Base-by-base conservation (phyloP, 92 coral and sea anemone species). In the Epizoanthus scotinus region DNA sequence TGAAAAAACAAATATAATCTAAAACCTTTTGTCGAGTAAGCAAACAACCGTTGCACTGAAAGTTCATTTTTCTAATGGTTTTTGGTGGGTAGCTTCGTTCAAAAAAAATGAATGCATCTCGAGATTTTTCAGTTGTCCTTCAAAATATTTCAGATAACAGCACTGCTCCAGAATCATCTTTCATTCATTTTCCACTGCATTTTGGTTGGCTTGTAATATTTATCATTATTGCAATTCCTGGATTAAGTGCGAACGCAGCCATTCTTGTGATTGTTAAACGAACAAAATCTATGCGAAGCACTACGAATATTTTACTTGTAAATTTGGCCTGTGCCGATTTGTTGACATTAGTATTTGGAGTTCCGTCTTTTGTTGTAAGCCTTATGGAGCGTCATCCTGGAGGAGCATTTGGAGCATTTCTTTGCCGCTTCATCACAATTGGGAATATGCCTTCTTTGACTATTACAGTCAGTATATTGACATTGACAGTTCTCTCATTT, bases 361-460 rank as follows among this genome's bases (percentile, higher is more conserved):
- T 73, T 56, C 79, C 79, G 19, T 31, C 79, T n/a, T 36, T 56
- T 27, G 65, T 9, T 73, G 52, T 73, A 0, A 73, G 62, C n/a
- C 58, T 31, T 0, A 18, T 80, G n/a, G 49, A 36, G 15, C 18
- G 3, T 31, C 84, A 81, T 15, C 84, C 84, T 5, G 61, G 81
- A 60, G 84, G 84, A 22, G 10, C 27, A 0, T 19, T 59, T 9
- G 90, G 87, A 19, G 38, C 63, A 3, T 70, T 73, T 18, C 52
- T 87, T 17, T 87, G 90, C 38, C 27, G 75, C 2, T 83, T 87
- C 52, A 31, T 87, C 12, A 82, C 90, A 20, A 36, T 83, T 21
- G 90, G 90, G 2, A 83, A 82, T 67, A n/a, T 87, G 25, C 81
- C 85, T 18, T 82, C 85, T 0, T 40, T 83, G 42, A 67, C 87